Evolutionary conservation across 1,140 invertebrate genomes (phyloP).

Genomic region (Latrodectus geometricus): DNA sequence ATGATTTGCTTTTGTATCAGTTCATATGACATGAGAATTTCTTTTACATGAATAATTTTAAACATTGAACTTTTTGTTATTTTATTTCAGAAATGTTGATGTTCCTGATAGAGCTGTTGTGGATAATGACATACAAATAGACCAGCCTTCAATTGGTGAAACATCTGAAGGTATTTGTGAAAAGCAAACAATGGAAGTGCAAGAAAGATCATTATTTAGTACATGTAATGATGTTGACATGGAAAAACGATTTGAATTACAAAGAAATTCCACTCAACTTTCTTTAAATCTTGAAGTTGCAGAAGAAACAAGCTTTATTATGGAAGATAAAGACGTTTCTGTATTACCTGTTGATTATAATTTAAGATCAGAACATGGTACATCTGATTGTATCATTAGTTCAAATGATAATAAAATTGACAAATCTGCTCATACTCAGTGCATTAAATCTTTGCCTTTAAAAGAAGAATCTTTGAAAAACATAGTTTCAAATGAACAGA

Average conservation of each 20-base stretch:
- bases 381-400: neutral
- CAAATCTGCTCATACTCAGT: neutral
- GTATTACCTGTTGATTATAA: neutral
- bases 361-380: neutral
- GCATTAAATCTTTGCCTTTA: neutral
- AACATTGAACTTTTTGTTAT: too few relatives aligned
- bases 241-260: neutral
- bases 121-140: too few relatives aligned
- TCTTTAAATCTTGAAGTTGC: slow-evolving; percentile 38
- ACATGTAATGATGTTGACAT: too few relatives aligned
- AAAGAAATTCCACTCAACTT: neutral
- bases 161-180: too few relatives aligned
- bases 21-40: too few relatives aligned
- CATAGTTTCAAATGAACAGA: neutral
- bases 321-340: slow-evolving; percentile 35
- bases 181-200: too few relatives aligned
- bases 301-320: slow-evolving; percentile 44
- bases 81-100: too few relatives aligned
- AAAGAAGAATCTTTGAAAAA: neutral
- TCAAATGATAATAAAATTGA: neutral
- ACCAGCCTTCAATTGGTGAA: too few relatives aligned
- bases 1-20: too few relatives aligned
- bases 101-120: too few relatives aligned
- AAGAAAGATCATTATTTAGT: too few relatives aligned
- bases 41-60: too few relatives aligned